phyloP scores from a whole-genome alignment of 53 echinoderm and acorn worm species.

The Pentamera pediparva region DNA sequence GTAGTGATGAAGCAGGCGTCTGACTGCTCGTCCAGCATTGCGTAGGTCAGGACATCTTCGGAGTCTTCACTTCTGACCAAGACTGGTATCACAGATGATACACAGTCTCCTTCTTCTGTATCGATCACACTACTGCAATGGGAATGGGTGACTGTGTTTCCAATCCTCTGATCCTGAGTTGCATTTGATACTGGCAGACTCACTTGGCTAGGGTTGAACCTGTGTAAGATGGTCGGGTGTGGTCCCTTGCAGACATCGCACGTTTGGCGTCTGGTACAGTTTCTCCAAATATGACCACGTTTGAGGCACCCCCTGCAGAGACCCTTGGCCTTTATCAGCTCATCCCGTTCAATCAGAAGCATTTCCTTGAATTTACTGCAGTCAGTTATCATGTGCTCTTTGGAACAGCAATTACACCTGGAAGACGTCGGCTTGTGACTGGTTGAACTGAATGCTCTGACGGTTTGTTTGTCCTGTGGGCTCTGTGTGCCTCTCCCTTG shows the following conservation, averaged over 20 bases:
- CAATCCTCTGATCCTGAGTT: too few relatives aligned
- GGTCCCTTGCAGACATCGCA: slow-evolving; percentile 29
- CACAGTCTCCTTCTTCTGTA: neutral
- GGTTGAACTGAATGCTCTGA: slow-evolving; percentile 8
- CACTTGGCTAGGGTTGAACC: too few relatives aligned
- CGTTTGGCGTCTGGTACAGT: neutral
- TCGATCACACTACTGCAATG: neutral
- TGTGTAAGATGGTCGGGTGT: slow-evolving; percentile 33
- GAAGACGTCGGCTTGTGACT: neutral
- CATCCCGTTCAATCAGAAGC: neutral
- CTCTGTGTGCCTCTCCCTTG: neutral
- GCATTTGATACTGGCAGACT: too few relatives aligned
- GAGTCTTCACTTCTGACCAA: neutral
- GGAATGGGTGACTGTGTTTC: too few relatives aligned
- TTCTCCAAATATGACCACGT: neutral
- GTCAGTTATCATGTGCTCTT: neutral
- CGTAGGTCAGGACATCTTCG: slow-evolving; percentile 11
- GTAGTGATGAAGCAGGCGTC: slow-evolving; percentile 11
- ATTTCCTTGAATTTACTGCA: slow-evolving; percentile 9
- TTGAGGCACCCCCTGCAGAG: slow-evolving; percentile 11
- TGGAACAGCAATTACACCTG: neutral
- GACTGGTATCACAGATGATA: slow-evolving; percentile 7
- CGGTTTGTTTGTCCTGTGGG: neutral
- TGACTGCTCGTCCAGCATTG: slow-evolving; percentile 27
- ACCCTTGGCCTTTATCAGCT: neutral